phyloP scores from a whole-genome alignment of 1,140 invertebrate genomes.

The Solen grandis region DNA sequence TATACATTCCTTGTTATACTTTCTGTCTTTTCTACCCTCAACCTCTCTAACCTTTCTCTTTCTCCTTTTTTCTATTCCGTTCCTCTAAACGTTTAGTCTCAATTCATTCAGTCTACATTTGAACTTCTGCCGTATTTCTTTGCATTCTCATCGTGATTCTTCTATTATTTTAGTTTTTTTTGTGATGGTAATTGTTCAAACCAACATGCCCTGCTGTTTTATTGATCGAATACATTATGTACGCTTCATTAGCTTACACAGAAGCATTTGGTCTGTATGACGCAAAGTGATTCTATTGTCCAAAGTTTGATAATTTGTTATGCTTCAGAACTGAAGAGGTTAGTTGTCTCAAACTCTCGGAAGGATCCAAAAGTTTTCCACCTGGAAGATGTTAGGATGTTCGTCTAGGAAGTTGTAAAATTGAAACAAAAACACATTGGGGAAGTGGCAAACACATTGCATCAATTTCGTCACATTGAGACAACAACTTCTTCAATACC shows the following conservation, averaged over 20 bases:
- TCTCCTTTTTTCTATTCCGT: constrained; percentile 38
- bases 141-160: constrained; percentile 32
- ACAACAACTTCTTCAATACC: background rate
- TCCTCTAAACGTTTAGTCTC: constrained; percentile 29
- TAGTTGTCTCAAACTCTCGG: constrained; percentile 33
- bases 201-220: constrained; percentile 37
- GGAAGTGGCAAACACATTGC: background rate
- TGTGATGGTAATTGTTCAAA: background rate
- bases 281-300: constrained; percentile 18
- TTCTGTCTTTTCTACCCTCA: constrained; percentile 46
- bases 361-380: constrained; percentile 12
- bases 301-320: constrained; percentile 47
- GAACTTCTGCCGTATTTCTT: constrained; percentile 31
- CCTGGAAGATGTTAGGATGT: background rate
- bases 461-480: constrained; percentile 28
- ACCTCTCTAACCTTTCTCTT: too few relatives aligned
- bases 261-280: constrained; percentile 27
- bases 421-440: background rate
- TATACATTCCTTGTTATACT: constrained; percentile 52
- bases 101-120: constrained; percentile 43
- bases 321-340: constrained; percentile 11
- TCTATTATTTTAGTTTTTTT: constrained; percentile 13
- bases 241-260: constrained; percentile 29
- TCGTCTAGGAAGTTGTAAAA: background rate
- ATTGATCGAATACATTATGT: too few relatives aligned